Evolutionary conservation across 2,888 invertebrate species (phyloP).

Genomic region (Minunthozetes semirufus): DNA sequence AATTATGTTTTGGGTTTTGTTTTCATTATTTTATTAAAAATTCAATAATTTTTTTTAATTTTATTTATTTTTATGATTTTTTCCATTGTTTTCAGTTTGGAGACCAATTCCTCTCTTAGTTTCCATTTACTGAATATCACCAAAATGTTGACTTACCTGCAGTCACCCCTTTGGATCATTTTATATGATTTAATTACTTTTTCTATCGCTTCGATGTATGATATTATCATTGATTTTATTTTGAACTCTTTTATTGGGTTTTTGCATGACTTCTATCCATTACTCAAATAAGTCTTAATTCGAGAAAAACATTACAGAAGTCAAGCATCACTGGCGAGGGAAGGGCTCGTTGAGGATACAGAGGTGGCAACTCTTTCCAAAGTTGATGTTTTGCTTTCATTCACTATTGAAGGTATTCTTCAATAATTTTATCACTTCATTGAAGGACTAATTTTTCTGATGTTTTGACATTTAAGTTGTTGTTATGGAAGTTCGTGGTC

Average conservation of each 20-base stretch:
- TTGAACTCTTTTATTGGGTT: not conserved
- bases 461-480: slow-evolving; percentile 63
- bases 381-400: slow-evolving; percentile 94
- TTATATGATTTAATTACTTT: slow-evolving; percentile 42
- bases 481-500: slow-evolving; percentile 97
- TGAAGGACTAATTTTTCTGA: not conserved
- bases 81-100: slow-evolving; percentile 6
- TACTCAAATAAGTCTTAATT: not conserved
- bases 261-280: slow-evolving; percentile 14
- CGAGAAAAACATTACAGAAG: slow-evolving; percentile 40
- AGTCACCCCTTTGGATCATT: slow-evolving; percentile 42
- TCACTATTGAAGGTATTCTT: slow-evolving; percentile 59
- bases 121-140: slow-evolving; percentile 15
- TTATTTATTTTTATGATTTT: slow-evolving; percentile 12
- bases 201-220: slow-evolving; percentile 42
- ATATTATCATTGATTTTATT: slow-evolving; percentile 30
- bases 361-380: slow-evolving; percentile 86
- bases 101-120: not conserved
- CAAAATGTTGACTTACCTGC: slow-evolving; percentile 39
- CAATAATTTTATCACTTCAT: not conserved
- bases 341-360: slow-evolving; percentile 86
- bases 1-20: not conserved
- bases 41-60: not conserved
- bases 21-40: not conserved
- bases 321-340: slow-evolving; percentile 57